Evolutionary conservation across 2,888 invertebrate species (phyloP), one percentile per base, ranked within the genome.

Genomic region (Cephus runcator): DNA sequence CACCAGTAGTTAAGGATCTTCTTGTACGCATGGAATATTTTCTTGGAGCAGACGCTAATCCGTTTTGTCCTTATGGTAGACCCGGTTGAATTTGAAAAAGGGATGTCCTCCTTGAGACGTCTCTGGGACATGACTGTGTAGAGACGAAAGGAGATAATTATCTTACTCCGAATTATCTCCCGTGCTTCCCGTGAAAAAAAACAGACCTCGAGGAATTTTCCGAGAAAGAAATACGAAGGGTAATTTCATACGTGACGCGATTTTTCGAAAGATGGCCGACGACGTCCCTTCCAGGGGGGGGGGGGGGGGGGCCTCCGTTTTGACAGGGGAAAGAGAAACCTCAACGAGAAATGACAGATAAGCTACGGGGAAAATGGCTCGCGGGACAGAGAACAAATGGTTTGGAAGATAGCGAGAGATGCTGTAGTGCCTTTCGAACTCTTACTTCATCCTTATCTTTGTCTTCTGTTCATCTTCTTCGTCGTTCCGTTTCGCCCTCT

Each of bases 191-290:
- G 15, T 15, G 40, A 6, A 34, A 33, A 33, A 33, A 40, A 15
- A 15, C 4, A 15, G 40, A 40, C 40, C 6, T 40, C 15, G 15
- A 40, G 15, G 4, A 15, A 40, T 4, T 15, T 40, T 6, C 6
- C 40, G 40, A 15, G 40, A 15, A 40, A 30, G 69, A 30, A 9
- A 30, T 12, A 35, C 73, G 40, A 36, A 78, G 79, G 82, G 84
- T 83, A 83, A 84, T 84, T 84, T 83, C 78, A 81, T 36, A 85
- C 85, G 84, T 85, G 85, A 85, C 80, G 77, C 81, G 84, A 83
- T 83, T 83, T 30, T 30, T 80, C 75, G 80, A 80, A 81, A 82
- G 83, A 83, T 82, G 77, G 79, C 40, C 6, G 4, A 36, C 73
- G 69, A 34, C 33, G 36, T 30, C 73, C 68, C 34, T 40, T 69